Conservation (phyloP, 2,888 invertebrate genomes). For the Tachina fera region DNA sequence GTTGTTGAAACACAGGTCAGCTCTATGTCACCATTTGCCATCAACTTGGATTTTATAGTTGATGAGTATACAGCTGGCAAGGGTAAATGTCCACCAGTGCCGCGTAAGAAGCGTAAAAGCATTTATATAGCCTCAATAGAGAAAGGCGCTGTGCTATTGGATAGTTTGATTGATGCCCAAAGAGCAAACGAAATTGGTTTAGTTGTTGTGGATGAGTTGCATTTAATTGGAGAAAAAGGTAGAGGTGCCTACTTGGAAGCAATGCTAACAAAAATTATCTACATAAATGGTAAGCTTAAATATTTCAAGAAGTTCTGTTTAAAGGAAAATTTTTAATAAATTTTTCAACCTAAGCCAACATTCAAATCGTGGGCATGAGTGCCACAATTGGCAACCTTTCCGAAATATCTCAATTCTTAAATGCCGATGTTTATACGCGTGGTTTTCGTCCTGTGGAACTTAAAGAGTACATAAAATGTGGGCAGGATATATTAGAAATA, state of each 20-base stretch:
- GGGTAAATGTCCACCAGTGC: constrained; percentile 93
- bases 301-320: background rate
- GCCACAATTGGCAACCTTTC: constrained; percentile 96
- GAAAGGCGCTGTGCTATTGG: constrained; percentile 93
- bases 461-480: constrained; percentile 92
- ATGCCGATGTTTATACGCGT: constrained; percentile 91
- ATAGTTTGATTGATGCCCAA: constrained; percentile 91
- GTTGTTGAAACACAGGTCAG: constrained; percentile 75
- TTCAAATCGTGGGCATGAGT: constrained; percentile 98
- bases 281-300: constrained; percentile 85
- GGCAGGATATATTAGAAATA: constrained; percentile 85
- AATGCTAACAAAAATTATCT: constrained; percentile 90
- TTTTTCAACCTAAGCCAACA: constrained; percentile 83
- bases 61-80: constrained; percentile 98
- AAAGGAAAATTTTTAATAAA: background rate
- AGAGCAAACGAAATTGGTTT: constrained; percentile 91
- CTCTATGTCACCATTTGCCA: constrained; percentile 91
- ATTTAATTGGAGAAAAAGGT: constrained; percentile 94
- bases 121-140: constrained; percentile 97
- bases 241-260: constrained; percentile 94
- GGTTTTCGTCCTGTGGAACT: constrained; percentile 95
- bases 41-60: constrained; percentile 93
- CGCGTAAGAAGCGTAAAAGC: constrained; percentile 88
- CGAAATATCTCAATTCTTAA: constrained; percentile 91
- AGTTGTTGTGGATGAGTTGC: constrained; percentile 94